Base-by-base conservation (phyloP, 2,888 invertebrate species). In the Aspidiotus destructor region DNA sequence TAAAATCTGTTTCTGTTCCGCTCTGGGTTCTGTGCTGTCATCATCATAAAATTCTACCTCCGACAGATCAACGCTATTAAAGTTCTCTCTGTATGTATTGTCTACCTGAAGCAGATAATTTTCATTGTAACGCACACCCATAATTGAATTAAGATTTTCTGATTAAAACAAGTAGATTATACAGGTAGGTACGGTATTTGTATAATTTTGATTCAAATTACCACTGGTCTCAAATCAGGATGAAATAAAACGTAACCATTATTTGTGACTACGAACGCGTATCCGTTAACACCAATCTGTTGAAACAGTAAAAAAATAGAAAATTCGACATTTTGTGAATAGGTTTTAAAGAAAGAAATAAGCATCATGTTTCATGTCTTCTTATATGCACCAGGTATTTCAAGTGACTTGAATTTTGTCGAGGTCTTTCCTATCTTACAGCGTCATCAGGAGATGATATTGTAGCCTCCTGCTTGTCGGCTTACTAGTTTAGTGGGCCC, bases 211-310 rank as follows among this genome's bases (percentile, higher is more conserved):
- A 48, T 79, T 86, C 28, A 28, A 28, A 28, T 85, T 79, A 92
- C 92, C 75, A 88, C 85, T 13, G 96, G 94, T 72, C 92, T 83
- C 71, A 95, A 83, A 75, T 96, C 89, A 0, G 98, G 98, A 83
- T 99, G 98, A 73, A 93, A 84, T 68, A 99, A 81, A 55, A 98
- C 83, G 77, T 95, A 96, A 1, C 98, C 98, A 78, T 98, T 97
- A 77, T 96, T 96, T 74, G 94, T 97, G 17, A 97, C 88, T 73
- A 96, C 89, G 79, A 98, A 97, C 1, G 94, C 89, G 79, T 97
- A 98, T 0, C 92, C 96, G 77, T 94, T 95, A 0, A 94, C 94
- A 41, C 98, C 98, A 68, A 97, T 85, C 89, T 94, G 80, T 74
- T 83, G 81, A 70, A 70, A 72, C 67, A 40, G 67, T 54, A 48